Percentiles rank a stretch among this genome's conserved stretches.
phyloP scores from a whole-genome alignment of 1,140 invertebrate genomes.

The Cecropterus lyciades region DNA sequence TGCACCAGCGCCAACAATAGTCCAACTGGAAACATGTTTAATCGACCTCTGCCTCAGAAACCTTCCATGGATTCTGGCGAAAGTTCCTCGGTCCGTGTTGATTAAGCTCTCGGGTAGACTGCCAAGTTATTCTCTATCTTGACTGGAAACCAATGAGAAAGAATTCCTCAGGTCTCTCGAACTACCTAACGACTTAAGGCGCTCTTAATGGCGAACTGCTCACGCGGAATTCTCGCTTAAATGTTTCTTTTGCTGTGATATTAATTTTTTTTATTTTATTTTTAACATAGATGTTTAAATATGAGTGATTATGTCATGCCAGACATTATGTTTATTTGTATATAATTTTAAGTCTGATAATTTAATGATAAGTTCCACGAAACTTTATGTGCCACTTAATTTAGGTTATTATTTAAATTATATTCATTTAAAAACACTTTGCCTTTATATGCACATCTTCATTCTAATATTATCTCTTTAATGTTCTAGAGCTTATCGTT shows the following conservation, averaged over 20 bases:
- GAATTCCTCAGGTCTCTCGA: slow-evolving; percentile 45
- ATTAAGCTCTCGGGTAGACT: no score
- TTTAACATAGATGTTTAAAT: slow-evolving; percentile 51
- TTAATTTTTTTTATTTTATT: slow-evolving; percentile 71
- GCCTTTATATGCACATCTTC: slow-evolving; percentile 26
- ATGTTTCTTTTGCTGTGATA: slow-evolving; percentile 79
- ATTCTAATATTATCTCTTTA: slow-evolving; percentile 2
- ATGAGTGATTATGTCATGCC: slow-evolving; percentile 59
- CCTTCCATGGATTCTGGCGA: slow-evolving; percentile 80
- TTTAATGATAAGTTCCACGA: slow-evolving; percentile 47
- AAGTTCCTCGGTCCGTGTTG: slow-evolving; percentile 64
- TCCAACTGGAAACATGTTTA: slow-evolving; percentile 86
- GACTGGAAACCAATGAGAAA: slow-evolving; percentile 28
- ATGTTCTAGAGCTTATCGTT: slow-evolving; percentile 23
- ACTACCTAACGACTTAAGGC: slow-evolving; percentile 44
- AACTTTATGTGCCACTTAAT: slow-evolving; percentile 41
- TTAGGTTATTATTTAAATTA: slow-evolving; percentile 24
- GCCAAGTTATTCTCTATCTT: background rate
- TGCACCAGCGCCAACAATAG: slow-evolving; percentile 47
- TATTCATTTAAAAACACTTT: slow-evolving; percentile 21
- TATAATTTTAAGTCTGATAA: no score
- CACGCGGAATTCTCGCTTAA: slow-evolving; percentile 49
- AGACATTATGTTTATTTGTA: slow-evolving; percentile 65
- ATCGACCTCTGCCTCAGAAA: slow-evolving; percentile 88
- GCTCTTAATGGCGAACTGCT: slow-evolving; percentile 23